phyloP scores from a whole-genome alignment of 1,140 invertebrate genomes.

The Elymnias hypermnestra region DNA sequence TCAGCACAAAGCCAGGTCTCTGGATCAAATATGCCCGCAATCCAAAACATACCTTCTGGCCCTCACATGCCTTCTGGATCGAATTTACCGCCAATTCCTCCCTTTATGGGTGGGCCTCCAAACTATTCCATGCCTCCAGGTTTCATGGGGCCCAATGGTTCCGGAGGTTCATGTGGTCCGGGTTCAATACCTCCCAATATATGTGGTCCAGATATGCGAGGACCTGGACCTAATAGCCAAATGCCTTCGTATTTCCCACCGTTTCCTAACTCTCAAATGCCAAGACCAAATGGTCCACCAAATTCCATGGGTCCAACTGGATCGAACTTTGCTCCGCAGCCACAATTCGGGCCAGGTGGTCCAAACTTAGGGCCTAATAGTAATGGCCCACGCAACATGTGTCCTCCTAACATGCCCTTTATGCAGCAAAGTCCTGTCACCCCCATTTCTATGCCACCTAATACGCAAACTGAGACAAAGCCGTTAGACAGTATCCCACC shows the following conservation, averaged over 20 bases:
- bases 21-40: too few species aligned
- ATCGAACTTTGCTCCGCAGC: slow-evolving; percentile 25
- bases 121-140: slow-evolving; percentile 57
- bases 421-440: slow-evolving; percentile 16
- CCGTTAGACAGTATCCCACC: slow-evolving; percentile 44
- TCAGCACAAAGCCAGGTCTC: too few species aligned
- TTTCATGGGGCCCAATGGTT: slow-evolving; percentile 52
- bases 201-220: slow-evolving; percentile 52
- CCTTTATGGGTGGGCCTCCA: slow-evolving; percentile 52
- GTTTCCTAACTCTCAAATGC: slow-evolving; percentile 47
- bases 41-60: too few species aligned
- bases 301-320: slow-evolving; percentile 38
- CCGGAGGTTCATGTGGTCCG: slow-evolving; percentile 34
- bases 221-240: slow-evolving; percentile 52
- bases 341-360: slow-evolving; percentile 31
- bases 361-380: slow-evolving; percentile 29
- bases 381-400: slow-evolving; percentile 12
- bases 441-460: slow-evolving; percentile 22
- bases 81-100: too few species aligned
- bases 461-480: slow-evolving; percentile 41
- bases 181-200: slow-evolving; percentile 54
- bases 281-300: slow-evolving; percentile 52
- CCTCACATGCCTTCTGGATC: slow-evolving; percentile 34
- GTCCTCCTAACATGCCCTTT: slow-evolving; percentile 24
- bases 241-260: slow-evolving; percentile 62